These are phyloP conservation scores for Panthera uncia DNA, from an alignment of 2,113 vertebrate species.

Conservation along the genomic window DNA sequence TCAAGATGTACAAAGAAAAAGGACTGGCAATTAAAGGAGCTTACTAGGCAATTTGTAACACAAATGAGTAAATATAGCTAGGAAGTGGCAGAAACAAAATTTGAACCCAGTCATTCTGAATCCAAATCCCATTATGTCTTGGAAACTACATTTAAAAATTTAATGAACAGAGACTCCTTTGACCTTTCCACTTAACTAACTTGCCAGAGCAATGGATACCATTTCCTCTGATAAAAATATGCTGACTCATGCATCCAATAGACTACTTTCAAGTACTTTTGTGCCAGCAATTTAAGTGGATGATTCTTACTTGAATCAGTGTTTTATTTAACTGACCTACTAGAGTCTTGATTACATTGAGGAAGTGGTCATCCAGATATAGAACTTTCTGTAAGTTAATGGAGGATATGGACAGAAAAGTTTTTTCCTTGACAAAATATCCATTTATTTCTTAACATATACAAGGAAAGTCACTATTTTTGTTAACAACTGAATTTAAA, in stretches of 20 bases:
- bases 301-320: neutral
- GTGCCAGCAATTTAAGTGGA: neutral
- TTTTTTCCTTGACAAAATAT: neutral
- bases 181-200: neutral
- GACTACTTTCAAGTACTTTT: neutral
- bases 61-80: neutral
- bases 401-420: neutral
- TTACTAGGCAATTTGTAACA: neutral
- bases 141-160: neutral
- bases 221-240: neutral
- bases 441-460: neutral
- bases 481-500: neutral
- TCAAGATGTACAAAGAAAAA: neutral
- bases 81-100: neutral
- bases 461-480: neutral
- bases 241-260: neutral
- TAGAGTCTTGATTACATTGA: neutral
- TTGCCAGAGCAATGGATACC: neutral
- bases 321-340: neutral
- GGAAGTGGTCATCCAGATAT: neutral
- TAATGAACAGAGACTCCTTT: neutral
- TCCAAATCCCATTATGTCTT: neutral
- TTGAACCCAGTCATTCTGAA: neutral
- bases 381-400: neutral
- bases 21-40: neutral